Percentiles rank a stretch among this genome's conserved stretches.
phyloP scores from a whole-genome alignment of 2,113 vertebrate species.

The Ptilonorhynchus violaceus region DNA sequence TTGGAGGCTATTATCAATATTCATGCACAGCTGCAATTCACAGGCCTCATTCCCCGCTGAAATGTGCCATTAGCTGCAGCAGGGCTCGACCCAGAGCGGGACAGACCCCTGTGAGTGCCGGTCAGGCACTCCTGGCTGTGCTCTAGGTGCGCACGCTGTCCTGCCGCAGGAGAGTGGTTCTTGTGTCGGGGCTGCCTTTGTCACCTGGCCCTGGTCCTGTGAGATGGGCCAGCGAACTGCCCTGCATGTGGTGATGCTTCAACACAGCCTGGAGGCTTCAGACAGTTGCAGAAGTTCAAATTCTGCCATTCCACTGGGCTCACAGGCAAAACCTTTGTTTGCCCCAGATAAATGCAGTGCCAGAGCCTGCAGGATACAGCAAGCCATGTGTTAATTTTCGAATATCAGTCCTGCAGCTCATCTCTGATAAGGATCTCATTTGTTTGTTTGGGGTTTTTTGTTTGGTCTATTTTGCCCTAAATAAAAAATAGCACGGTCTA shows the following conservation, averaged over 20 bases:
- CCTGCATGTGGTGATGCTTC: background rate
- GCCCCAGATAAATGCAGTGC: background rate
- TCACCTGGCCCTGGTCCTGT: background rate
- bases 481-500: background rate
- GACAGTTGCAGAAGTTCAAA: background rate
- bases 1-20: conserved; percentile 37
- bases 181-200: background rate
- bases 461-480: background rate
- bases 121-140: rapidly evolving
- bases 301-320: background rate
- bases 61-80: background rate
- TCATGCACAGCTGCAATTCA: conserved; percentile 28
- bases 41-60: background rate
- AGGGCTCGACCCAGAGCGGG: background rate
- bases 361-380: background rate
- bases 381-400: background rate
- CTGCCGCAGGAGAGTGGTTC: background rate
- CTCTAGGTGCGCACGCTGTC: background rate
- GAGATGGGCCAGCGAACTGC: background rate
- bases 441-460: background rate
- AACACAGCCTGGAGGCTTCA: background rate
- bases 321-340: background rate
- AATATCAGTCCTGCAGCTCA: background rate
- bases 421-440: background rate
- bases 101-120: background rate